Conservation (phyloP, 2,797 vertebrate genomes). For the Hydrolagus colliei region DNA sequence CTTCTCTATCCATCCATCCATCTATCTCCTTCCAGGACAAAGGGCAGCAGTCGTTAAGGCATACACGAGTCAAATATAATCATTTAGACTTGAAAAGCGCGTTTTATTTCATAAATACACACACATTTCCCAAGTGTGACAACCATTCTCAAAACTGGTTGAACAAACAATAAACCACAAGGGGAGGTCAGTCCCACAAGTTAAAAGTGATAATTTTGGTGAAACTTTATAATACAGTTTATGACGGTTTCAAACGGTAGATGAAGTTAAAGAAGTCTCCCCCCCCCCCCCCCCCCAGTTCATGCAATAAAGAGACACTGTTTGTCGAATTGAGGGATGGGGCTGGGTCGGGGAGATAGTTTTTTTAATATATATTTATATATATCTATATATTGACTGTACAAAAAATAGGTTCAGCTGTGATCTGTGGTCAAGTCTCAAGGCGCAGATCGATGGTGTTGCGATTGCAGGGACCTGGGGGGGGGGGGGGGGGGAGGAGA, state of each 20-base stretch:
- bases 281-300: accelerated
- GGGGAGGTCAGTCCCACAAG: not conserved
- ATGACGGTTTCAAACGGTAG: not conserved
- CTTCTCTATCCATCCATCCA: too few species aligned
- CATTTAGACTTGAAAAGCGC: not conserved
- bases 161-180: too few species aligned
- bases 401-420: not conserved
- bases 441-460: not conserved
- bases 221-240: not conserved
- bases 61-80: not conserved
- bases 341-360: too few species aligned
- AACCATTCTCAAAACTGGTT: not conserved
- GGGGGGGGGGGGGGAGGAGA: not conserved
- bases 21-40: not conserved
- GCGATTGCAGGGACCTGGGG: not conserved
- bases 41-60: not conserved
- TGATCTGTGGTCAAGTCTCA: not conserved
- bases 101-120: not conserved
- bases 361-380: too few species aligned
- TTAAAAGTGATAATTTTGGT: not conserved
- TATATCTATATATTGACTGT: not conserved
- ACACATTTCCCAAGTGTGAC: not conserved
- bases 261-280: not conserved
- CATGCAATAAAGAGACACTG: not conserved
- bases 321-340: too few species aligned